Base-by-base conservation (phyloP, 2,797 vertebrate species). In the Argentina silus region DNA sequence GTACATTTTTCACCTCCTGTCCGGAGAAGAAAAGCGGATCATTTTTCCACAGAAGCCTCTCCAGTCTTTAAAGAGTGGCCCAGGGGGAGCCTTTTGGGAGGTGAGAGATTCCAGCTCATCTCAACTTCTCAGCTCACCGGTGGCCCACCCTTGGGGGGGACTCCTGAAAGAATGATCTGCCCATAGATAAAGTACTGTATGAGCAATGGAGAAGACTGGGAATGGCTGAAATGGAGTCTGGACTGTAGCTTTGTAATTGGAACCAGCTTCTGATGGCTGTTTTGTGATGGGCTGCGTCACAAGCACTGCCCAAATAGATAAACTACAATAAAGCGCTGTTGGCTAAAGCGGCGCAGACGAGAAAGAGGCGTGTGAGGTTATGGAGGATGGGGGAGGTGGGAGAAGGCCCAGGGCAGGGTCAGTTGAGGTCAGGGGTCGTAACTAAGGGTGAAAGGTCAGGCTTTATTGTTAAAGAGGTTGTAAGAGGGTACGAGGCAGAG, bases 1-100 rank as follows among this genome's bases (percentile, higher is more conserved):
- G 64, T 69, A 55, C 45, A 74, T 79, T 77, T 70, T 78, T 78
- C 44, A 73, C 50, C 73, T 76, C 68, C 11, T 79, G 53, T 84
- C 61, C 19, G 3, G 21, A 55, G 53, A 72, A 75, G n/a, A 67
- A 77, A 72, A n/a, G 17, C 7, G n/a, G 7, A 67, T 61, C 7
- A 2, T 64, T 81, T 83, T 76, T 64, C 70, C 45, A 69, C n/a
- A 12, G 67, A 77, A 17, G 68, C 70, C 69, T 73, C n/a, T n/a
- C n/a, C n/a, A n/a, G n/a, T n/a, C n/a, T n/a, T n/a, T n/a, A n/a
- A n/a, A n/a, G n/a, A n/a, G n/a, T n/a, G n/a, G n/a, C n/a, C n/a
- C n/a, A 51, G 42, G 66, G 56, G 43, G 56, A 70, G 74, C 59
- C 76, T 51, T 69, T 60, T 10, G 4, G 61, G 44, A 23, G 69